Base-by-base conservation (phyloP, 2,113 vertebrate species). In the Cyprinodon variegatus region DNA sequence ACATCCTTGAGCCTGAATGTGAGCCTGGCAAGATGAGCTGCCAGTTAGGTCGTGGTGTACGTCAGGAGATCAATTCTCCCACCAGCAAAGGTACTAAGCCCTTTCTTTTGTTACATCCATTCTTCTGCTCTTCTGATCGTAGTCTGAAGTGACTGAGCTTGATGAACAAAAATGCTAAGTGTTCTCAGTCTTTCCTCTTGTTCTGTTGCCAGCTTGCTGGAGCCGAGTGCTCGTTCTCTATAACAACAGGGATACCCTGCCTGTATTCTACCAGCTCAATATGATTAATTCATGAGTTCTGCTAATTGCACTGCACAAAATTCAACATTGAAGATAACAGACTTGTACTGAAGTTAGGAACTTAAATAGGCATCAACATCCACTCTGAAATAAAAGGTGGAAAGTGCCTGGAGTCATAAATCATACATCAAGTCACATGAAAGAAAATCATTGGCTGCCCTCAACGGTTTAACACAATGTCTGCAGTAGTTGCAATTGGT, bases 1-100 rank as follows among this genome's bases (percentile, higher is more conserved):
- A 99, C 94, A 99, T 99, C 82, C 88, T 99, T 81, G 98, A 99
- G 81, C 98, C 98, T 36, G 98, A 98, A 68, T 92, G 96, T 43
- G 97, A 99, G 92, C 96, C 95, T 3, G 94, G 91, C n/a, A 94
- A 96, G 76, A 95, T 94, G 78, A 96, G 93, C 88, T 95, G 93
- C 94, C 96, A 96, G 71, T 94, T 95, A 72, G 95, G 94, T 79
- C 94, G 94, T 88, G 95, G 95, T 92, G 95, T 96, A 86, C 96
- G 95, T 76, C 97, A 96, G 86, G 96, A 98, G 90, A 95, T 98
- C 91, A 97, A 96, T 91, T 98, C 96, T 2, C 96, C 96, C 20
- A 96, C 97, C 84, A 96, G 96, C 92, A 97, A 96, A 97, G 98
- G 98, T 99, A 61, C 72, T 68, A 43, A 37, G 13, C 57, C 4